Evolutionary conservation across 1,140 invertebrate genomes (phyloP), one percentile per base, ranked within the genome.

Genomic region (Cephus cinctus): DNA sequence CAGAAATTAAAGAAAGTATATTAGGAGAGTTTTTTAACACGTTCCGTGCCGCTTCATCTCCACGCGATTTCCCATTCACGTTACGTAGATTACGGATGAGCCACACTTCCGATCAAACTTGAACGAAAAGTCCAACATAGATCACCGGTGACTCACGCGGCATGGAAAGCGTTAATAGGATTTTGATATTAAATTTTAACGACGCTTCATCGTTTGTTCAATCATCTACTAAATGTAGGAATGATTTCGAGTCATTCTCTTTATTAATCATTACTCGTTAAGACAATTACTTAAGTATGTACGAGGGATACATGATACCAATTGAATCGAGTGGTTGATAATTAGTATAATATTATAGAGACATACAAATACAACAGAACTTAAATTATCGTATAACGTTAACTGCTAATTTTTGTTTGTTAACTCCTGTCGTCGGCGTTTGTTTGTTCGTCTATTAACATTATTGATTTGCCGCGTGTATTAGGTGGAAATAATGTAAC

Each of bases 301-400:
- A 64, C 59, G 61, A 68, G 61, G 64, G 66, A 70, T 74, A 73
- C 65, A 74, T 61, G 57, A 65, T 73, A 68, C 55, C 63, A 72
- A 69, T 67, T 71, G 66, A 69, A 71, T 62, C 56, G 55, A 63
- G 65, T 71, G 68, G 67, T 71, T 59, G 67, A 69, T 73, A 62
- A 61, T 73, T 71, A 65, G 45, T 66, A 54, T 60, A 73, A 67
- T 65, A 62, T 64, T 69, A 75, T 68, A 71, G 66, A n/a, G n/a
- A 65, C 67, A 73, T 75, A 75, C 66, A 75, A 74, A 75, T 73
- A 73, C 60, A 75, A 69, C 59, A 64, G 53, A 75, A 71, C 63
- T 70, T 71, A 70, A 72, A 69, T 63, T 69, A 72, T 61, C 14
- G 50, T 68, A 60, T 64, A 67, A 66, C 57, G 56, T 63, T 62